Evolutionary conservation across 2,888 invertebrate species (phyloP), one percentile per base, ranked within the genome.

Genomic region (Scotopteryx bipunctaria): DNA sequence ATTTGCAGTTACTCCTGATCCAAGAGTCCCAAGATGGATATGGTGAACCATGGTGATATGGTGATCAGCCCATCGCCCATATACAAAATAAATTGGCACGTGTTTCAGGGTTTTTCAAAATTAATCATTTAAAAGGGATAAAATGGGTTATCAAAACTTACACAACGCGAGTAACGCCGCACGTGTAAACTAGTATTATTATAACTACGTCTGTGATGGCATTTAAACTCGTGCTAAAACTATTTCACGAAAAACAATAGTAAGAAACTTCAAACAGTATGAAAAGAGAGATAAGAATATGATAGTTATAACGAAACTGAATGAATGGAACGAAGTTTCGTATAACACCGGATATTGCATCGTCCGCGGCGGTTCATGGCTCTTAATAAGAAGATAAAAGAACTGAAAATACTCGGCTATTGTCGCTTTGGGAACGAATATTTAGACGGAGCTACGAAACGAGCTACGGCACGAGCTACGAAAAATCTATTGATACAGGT

Each of bases 221-320:
- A n/a, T 9, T 9, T 3, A 15, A 32, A 32, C 32, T 15, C 2
- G 32, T 32, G 32, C 47, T 36, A 5, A 21, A 0, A 5, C 15
- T 23, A 2, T 2, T 40, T n/a, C 16, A 29, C 13, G 42, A 56
- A 48, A 57, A 50, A 56, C 43, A 62, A 56, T 50, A 40, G 51
- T 37, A 21, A 55, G 37, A 70, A 71, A 69, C 66, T 61, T 58
- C 57, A 64, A 64, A 65, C 51, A 58, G 67, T 63, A 72, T 70
- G 68, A 69, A 65, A 71, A 69, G 69, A 71, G 55, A 67, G 79
- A 80, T 79, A 78, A 76, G 78, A 57, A 59, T 55, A 61, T 57
- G 13, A 57, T 64, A 64, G 73, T 74, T 54, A 54, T 54, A 44
- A 76, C 75, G 74, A 73, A 75, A 74, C 45, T 64, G 73, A 66